A percentile compares a stretch with the other conserved stretches of the same genome.
Conservation (phyloP, 2,797 vertebrate species). For the Chiroxiphia lanceolata region DNA sequence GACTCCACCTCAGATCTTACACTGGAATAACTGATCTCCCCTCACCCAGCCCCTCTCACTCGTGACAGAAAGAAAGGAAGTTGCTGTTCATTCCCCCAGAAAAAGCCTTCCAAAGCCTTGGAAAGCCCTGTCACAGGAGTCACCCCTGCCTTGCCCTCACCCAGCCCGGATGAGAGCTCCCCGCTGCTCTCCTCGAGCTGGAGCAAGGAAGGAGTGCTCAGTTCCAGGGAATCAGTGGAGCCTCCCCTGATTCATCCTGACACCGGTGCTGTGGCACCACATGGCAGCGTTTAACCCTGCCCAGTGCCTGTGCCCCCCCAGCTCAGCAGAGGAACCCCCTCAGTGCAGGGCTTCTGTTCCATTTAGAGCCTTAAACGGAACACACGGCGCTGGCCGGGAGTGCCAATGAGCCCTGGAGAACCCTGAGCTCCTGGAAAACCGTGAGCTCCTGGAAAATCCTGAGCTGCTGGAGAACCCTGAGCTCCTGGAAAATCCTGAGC, state of each 20-base stretch:
- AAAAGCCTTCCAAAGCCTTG: not conserved
- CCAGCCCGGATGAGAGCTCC: not conserved
- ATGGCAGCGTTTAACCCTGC: not conserved
- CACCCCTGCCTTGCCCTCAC: not conserved
- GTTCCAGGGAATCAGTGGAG: not conserved
- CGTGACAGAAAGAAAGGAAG: not conserved
- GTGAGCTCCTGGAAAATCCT: too few relatives aligned
- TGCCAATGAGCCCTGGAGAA: not conserved
- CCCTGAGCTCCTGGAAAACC: too few relatives aligned
- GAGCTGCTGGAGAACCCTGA: too few relatives aligned
- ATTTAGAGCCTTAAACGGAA: constrained; percentile 10
- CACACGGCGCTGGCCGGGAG: constrained; percentile 24
- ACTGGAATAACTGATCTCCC: not conserved
- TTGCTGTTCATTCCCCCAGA: not conserved
- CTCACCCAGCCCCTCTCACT: not conserved
- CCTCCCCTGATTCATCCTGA: not conserved
- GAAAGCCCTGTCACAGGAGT: not conserved
- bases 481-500: too few relatives aligned
- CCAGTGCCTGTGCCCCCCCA: not conserved
- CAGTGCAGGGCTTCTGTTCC: not conserved
- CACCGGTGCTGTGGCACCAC: not conserved
- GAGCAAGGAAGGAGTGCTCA: not conserved
- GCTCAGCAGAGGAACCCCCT: not conserved
- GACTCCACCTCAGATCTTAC: not conserved
- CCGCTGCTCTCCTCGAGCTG: not conserved